Evolutionary conservation across 2,888 invertebrate species (phyloP).

Genomic region (Ceratothoa steindachneri): DNA sequence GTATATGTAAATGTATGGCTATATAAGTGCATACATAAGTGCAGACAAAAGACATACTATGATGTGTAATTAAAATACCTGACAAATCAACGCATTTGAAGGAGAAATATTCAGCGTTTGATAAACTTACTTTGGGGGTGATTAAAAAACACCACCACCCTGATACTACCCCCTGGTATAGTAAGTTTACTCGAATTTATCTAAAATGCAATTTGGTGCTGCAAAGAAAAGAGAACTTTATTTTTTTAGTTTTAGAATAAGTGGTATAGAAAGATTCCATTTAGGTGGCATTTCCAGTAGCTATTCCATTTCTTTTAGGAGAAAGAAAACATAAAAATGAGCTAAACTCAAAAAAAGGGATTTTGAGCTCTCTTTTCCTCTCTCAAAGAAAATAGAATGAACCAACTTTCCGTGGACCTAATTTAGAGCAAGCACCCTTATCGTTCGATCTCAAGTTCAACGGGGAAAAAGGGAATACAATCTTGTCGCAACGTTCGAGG

Average conservation of each 20-base stretch:
- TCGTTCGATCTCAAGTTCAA: slow-evolving; percentile 2
- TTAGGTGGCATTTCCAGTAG: not conserved
- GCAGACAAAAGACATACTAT: too few relatives aligned
- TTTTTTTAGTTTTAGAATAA: not conserved
- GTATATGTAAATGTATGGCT: not conserved
- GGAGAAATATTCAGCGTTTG: too few relatives aligned
- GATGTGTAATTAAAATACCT: too few relatives aligned
- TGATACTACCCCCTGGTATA: too few relatives aligned
- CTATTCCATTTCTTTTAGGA: slow-evolving; percentile 7
- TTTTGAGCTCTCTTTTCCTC: not conserved
- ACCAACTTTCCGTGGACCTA: not conserved
- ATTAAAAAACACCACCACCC: too few relatives aligned
- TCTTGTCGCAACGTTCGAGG: slow-evolving; percentile 4
- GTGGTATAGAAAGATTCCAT: not conserved
- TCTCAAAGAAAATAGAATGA: not conserved
- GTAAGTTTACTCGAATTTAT: too few relatives aligned
- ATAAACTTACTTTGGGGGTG: too few relatives aligned
- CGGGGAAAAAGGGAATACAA: not conserved
- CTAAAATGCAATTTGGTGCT: too few relatives aligned
- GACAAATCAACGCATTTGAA: too few relatives aligned
- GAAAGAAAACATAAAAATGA: slow-evolving; percentile 3
- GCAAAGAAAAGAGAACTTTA: too few relatives aligned
- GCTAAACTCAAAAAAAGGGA: not conserved
- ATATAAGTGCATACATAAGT: not conserved
- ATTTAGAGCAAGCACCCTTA: not conserved